These are phyloP conservation scores for Macrophya annulata DNA, from an alignment of 2,888 invertebrate species.

Conservation along the genomic window DNA sequence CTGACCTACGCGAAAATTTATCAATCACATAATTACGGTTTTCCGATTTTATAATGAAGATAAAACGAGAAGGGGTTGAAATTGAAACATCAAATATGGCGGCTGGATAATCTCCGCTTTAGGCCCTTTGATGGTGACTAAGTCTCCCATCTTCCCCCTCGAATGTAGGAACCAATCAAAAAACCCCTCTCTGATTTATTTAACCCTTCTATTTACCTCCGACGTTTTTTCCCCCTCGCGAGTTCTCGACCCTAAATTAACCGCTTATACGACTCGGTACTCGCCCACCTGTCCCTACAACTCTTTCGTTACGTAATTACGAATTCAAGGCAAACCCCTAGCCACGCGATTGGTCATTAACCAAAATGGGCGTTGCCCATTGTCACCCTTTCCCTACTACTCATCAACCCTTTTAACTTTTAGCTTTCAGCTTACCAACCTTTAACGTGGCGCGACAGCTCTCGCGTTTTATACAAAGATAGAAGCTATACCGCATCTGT, in stretches of 20 bases:
- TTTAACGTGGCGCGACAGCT: not conserved
- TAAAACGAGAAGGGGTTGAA: not conserved
- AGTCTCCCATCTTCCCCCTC: not conserved
- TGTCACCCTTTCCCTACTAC: constrained; percentile 56
- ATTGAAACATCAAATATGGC: constrained; percentile 36
- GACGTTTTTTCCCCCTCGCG: constrained; percentile 57
- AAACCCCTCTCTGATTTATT: constrained; percentile 69
- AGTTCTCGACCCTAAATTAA: constrained; percentile 62
- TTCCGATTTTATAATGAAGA: not conserved
- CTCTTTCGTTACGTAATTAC: constrained; percentile 72
- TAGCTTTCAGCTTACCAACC: not conserved
- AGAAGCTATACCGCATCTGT: not conserved
- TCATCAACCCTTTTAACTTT: constrained; percentile 67
- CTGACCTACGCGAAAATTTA: not conserved
- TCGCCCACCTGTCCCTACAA: constrained; percentile 69
- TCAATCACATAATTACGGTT: not conserved
- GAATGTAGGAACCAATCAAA: constrained; percentile 68
- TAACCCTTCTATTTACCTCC: constrained; percentile 70
- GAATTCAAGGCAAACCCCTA: constrained; percentile 67
- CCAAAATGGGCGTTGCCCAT: constrained; percentile 68
- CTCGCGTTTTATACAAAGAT: not conserved
- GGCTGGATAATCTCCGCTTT: constrained; percentile 28
- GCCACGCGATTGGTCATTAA: constrained; percentile 69
- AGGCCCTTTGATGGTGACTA: not conserved
- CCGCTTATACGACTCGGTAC: constrained; percentile 34